Conservation (phyloP, 2,797 vertebrate species). For the Galagoides demidoff region DNA sequence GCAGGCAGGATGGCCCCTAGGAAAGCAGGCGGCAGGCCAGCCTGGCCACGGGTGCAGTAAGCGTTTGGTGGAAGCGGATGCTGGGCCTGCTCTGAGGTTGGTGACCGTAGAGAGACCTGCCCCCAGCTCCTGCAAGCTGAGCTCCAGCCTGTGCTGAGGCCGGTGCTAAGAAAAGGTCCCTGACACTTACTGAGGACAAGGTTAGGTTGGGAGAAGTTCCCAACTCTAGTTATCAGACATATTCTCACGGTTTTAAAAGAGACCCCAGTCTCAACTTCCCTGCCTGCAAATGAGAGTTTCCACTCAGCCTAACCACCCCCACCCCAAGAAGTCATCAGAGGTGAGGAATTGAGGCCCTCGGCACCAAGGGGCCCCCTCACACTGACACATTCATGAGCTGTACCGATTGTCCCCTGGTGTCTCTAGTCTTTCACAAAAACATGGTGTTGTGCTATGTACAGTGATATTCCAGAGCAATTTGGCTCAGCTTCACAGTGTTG, state of each 20-base stretch:
- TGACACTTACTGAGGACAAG: constrained; percentile 19
- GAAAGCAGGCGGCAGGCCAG: not conserved
- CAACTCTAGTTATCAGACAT: not conserved
- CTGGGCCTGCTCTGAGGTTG: not conserved
- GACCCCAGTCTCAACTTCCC: not conserved
- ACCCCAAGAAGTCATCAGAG: not conserved
- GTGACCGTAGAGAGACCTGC: not conserved
- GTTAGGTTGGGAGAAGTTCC: not conserved
- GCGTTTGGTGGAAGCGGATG: not conserved
- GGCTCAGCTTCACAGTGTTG: constrained; percentile 52
- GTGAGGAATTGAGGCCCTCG: not conserved
- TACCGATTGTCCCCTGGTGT: not conserved
- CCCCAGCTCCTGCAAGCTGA: not conserved
- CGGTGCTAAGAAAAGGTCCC: constrained; percentile 1
- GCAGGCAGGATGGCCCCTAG: not conserved
- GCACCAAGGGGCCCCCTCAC: not conserved
- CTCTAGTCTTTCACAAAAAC: constrained; percentile 52
- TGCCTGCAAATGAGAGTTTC: not conserved
- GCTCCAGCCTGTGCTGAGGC: not conserved
- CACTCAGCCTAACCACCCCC: not conserved
- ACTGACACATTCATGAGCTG: not conserved
- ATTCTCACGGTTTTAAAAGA: constrained; percentile 15
- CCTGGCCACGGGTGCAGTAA: not conserved
- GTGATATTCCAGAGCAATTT: constrained; percentile 53
- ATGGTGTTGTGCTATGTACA: constrained; percentile 9